Percentiles rank a stretch among this genome's conserved stretches.
Evolutionary conservation across 2,797 vertebrate species (phyloP).

Genomic region (Eutrigla gurnardus): DNA sequence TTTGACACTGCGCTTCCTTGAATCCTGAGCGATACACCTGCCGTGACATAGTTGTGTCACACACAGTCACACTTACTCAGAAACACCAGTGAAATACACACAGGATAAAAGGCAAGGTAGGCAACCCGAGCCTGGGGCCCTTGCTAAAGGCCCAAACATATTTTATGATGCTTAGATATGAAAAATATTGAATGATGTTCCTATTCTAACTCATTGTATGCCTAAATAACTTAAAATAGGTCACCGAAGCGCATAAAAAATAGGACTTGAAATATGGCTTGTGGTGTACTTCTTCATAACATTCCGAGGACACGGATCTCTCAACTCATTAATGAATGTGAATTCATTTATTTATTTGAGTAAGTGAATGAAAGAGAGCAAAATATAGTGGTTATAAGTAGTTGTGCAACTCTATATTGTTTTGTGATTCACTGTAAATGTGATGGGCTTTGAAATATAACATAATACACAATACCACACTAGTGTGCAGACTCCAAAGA

Average conservation of each 20-base stretch:
- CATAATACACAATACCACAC: background rate
- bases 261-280: background rate
- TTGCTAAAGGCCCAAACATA: too few species aligned
- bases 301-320: background rate
- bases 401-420: background rate
- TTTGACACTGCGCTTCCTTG: background rate
- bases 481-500: background rate
- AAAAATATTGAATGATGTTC: background rate
- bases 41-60: too few species aligned
- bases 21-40: background rate
- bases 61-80: too few species aligned
- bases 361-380: background rate
- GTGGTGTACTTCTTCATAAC: background rate
- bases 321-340: background rate
- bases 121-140: too few species aligned
- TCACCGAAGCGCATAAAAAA: background rate
- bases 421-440: slow-evolving; percentile 7
- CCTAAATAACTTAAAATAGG: background rate
- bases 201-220: background rate
- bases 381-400: background rate
- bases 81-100: too few species aligned
- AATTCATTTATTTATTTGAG: background rate
- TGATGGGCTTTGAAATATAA: slow-evolving; percentile 3
- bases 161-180: too few species aligned
- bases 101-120: too few species aligned